Evolutionary conservation across 2,113 vertebrate species (phyloP), one percentile per base, ranked within the genome.

Genomic region (Mesocricetus auratus): DNA sequence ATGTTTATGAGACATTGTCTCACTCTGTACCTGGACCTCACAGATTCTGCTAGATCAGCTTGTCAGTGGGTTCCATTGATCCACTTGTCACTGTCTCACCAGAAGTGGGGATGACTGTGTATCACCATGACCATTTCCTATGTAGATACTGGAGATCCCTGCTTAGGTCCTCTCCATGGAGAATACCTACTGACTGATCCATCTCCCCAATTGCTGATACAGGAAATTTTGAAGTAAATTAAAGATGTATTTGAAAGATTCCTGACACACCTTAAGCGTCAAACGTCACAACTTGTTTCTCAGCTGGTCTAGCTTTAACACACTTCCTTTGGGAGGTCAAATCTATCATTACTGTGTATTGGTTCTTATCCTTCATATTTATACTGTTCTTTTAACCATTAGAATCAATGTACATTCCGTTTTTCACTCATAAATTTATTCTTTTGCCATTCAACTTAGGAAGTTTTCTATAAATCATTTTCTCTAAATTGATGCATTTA

Each of bases 251-350:
- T 66, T 82, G 1, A 82, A 82, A 82, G 6, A 4, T 50, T 73
- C 0, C 16, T 90, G 39, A 29, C 33, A 88, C 39, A 93, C 56
- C 31, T 71, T 86, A 36, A n/a, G 8, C 53, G 24, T 39, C 9
- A 90, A 33, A 74, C 39, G 42, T 79, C 50, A 90, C 36, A 90
- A 53, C 45, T 36, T 58, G 19, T 89, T 93, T 90, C 31, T 94
- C 24, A 66, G 19, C 47, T 89, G 58, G 7, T 33, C 24, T 29
- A 73, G 24, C 58, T 89, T 79, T 64, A 2, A 11, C 39, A 29
- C 8, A 86, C 17, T 82, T 39, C 50, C 50, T 79, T 58, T 11
- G 78, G 6, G 7, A 21, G 64, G 24, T 78, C 45, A 93, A 90
- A 90, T 33, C 24, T 39, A 39, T 74, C 26, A 39, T 26, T 71